Evolutionary conservation across 2,113 vertebrate genomes (phyloP).

Genomic region (Irena cyanogastra): DNA sequence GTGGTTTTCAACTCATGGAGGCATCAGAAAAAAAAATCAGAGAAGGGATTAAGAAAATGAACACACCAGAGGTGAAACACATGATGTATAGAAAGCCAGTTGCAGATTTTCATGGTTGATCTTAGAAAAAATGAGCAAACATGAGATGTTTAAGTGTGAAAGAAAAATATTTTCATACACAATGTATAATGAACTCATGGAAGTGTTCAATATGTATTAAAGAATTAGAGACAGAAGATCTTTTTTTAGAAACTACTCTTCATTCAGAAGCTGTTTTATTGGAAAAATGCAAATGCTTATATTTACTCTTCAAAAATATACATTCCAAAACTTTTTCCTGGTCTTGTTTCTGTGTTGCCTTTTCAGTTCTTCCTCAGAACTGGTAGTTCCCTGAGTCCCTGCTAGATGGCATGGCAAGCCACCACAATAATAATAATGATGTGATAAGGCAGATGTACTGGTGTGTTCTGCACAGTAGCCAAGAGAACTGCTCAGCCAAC

Average conservation of each 20-base stretch:
- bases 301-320: background rate
- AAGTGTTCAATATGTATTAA: background rate
- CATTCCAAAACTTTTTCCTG: background rate
- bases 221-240: background rate
- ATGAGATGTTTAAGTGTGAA: background rate
- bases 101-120: background rate
- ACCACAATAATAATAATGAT: slow-evolving; percentile 19
- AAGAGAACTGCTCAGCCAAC: background rate
- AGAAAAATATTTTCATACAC: background rate
- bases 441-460: background rate
- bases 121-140: background rate
- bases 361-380: background rate
- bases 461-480: background rate
- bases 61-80: background rate
- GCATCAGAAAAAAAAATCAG: background rate
- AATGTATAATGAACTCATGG: background rate
- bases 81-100: background rate
- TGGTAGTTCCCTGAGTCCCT: slow-evolving; percentile 50
- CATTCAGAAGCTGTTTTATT: background rate
- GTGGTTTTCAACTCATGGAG: background rate
- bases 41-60: background rate
- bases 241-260: background rate
- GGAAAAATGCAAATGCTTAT: background rate
- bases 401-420: slow-evolving; percentile 68
- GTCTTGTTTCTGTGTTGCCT: background rate